A percentile compares a stretch with the other conserved stretches of the same genome.
Evolutionary conservation across 2,888 invertebrate genomes (phyloP).

Genomic region (Sturmia bella): DNA sequence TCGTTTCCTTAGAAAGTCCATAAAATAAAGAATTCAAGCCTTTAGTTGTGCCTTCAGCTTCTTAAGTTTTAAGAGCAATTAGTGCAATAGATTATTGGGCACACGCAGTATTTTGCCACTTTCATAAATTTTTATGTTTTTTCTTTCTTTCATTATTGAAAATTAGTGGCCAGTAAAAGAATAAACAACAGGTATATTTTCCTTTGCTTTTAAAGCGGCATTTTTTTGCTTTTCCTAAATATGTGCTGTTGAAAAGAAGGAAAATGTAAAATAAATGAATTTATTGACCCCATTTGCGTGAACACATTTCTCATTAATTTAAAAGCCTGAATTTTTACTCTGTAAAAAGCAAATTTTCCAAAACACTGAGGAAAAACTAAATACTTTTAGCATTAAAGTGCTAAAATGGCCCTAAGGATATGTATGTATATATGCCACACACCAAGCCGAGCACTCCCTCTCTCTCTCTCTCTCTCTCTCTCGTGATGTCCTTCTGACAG

Average conservation of each 20-base stretch:
- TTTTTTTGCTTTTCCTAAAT: not conserved
- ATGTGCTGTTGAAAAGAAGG: not conserved
- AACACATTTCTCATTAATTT: conserved; percentile 26
- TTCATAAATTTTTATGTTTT: conserved; percentile 48
- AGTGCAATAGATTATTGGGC: not conserved
- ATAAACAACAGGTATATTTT: conserved; percentile 47
- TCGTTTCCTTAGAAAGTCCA: conserved; percentile 1
- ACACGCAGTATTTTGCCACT: conserved; percentile 31
- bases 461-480: not conserved
- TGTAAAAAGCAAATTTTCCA: conserved; percentile 27
- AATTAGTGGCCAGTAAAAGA: conserved; percentile 25
- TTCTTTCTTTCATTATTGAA: conserved; percentile 31
- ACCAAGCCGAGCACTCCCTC: not conserved
- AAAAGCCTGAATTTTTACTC: conserved; percentile 43
- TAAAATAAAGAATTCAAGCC: conserved; percentile 33
- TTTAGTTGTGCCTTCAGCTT: not conserved
- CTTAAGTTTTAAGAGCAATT: too few relatives aligned
- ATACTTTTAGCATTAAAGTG: conserved; percentile 53
- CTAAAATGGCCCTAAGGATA: conserved; percentile 65
- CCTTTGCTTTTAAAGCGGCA: not conserved
- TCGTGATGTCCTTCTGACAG: not conserved
- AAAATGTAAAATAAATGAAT: conserved; percentile 6
- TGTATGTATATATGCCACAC: not conserved
- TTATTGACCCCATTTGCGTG: conserved; percentile 47
- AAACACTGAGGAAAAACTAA: conserved; percentile 10